Evolutionary conservation across 2,113 vertebrate genomes (phyloP), one percentile per base, ranked within the genome.

Genomic region (Empidonax traillii): DNA sequence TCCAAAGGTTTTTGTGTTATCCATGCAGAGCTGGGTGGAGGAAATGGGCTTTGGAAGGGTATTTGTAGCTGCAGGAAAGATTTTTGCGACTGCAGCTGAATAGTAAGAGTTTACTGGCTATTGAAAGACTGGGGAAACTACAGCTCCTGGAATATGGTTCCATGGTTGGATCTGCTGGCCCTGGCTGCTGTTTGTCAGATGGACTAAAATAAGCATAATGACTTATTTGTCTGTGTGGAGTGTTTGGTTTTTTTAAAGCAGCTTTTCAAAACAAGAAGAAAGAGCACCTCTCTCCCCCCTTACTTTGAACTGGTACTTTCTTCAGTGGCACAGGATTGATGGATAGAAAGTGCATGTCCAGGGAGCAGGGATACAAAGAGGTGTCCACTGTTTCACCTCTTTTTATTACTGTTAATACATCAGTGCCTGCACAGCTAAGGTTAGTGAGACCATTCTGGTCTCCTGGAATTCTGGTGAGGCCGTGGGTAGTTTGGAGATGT

Each of bases 401-500:
- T 30, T 23, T 25, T 10, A n/a, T 10, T 81, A 47, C 66, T 15
- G 43, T 5, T 21, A n/a, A 13, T 8, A 4, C 21, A 11, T 8
- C 41, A 20, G 39, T 8, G 61, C 53, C 44, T 27, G 8, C 28
- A 21, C 41, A 12, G 44, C 6, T n/a, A 12, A 9, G 55, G 15
- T 7, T 7, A 10, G 47, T 0, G 2, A 73, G 56, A 28, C 0
- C 3, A 8, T 46, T 28, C 14, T 19, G 24, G 23, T 49, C 41
- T 58, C 31, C 46, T 46, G 61, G 16, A 3, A 7, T 8, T 7
- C 14, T 22, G 3, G 10, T 5, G 7, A 7, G 71, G 59, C 37
- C 21, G 35, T 19, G 22, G 17, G 2, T 41, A 33, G 35, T 1
- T 3, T 0, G 1, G 66, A 4, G 18, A 0, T 2, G 71, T 24